Evolutionary conservation across 2,113 vertebrate species (phyloP), one percentile per base, ranked within the genome.

Genomic region (Brevimyrus niger): DNA sequence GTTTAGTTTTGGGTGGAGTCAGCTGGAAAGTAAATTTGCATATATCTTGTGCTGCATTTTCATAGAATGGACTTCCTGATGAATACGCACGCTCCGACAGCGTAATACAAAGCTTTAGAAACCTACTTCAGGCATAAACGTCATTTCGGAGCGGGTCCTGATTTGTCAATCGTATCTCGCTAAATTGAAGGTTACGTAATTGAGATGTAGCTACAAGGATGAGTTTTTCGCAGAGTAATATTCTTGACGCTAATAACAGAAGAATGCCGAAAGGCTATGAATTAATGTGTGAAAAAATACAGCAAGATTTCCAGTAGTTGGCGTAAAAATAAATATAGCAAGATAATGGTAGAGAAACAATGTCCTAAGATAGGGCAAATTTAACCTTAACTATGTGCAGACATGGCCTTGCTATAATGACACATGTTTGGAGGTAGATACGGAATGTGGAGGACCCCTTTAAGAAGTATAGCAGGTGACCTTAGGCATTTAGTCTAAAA

Each of bases 1-100:
- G 73, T 80, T 80, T 80, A 38, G 73, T 80, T 42, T 42, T 76
- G 69, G 69, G 69, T 76, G 69, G 69, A 76, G 69, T 76, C 73
- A 42, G 73, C 73, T 42, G 73, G 35, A 80, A 42, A 80, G 31
- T 42, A 42, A 38, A 38, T 80, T 80, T 80, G 73, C 73, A 80
- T 80, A 80, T 80, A 35, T 42, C 73, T 35, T 80, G 31, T 80
- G 73, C 73, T 80, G 73, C 73, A 80, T 35, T 80, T 80, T 80
- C 73, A 42, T 80, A 42, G 73, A 80, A 80, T 42, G 35, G 17
- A 80, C 31, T 38, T 80, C 73, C 73, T 7, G 73, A 80, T 80
- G 73, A 80, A 80, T 38, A 38, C 73, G 11, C 5, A 1, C 5
- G 15, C 73, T 42, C 31, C 21, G 35, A 80, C 17, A 80, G 35